These are phyloP conservation scores for Numida meleagris DNA, from an alignment of 2,113 vertebrate genomes.

Conservation along the genomic window DNA sequence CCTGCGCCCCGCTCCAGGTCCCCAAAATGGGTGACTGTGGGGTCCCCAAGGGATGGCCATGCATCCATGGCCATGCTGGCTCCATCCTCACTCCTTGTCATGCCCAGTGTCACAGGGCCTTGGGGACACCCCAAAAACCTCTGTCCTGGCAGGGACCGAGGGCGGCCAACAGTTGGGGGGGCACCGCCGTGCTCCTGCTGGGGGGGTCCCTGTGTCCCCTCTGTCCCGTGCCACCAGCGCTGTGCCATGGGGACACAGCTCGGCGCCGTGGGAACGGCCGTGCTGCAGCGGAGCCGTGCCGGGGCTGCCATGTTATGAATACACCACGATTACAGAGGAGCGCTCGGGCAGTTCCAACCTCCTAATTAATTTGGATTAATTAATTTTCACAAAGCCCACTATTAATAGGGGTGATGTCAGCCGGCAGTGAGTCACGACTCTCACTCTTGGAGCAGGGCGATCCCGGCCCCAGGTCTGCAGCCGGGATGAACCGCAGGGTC, in stretches of 20 bases:
- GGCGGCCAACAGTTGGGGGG: background rate
- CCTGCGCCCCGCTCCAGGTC: rapidly evolving
- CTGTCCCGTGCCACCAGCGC: background rate
- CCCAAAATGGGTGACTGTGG: background rate
- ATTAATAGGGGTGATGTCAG: conserved; percentile 65
- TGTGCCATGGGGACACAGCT: background rate
- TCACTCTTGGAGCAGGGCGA: conserved; percentile 15
- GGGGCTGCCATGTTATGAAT: conserved; percentile 12
- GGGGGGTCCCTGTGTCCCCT: background rate
- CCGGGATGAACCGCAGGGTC: rapidly evolving
- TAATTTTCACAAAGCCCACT: conserved; percentile 54
- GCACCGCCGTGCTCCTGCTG: rapidly evolving
- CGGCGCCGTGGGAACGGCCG: background rate
- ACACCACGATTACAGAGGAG: background rate
- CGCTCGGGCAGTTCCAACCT: background rate
- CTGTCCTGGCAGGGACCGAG: background rate
- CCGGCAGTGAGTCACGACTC: conserved; percentile 43
- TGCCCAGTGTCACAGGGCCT: rapidly evolving
- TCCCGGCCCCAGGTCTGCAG: background rate
- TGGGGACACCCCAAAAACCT: background rate
- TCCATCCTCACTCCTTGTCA: rapidly evolving
- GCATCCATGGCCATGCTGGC: rapidly evolving
- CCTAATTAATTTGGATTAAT: conserved; percentile 63
- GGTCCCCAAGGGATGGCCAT: background rate
- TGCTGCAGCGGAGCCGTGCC: background rate